Percentiles rank a stretch among this genome's conserved stretches.
These are phyloP conservation scores for Eumacrocentrus americanus DNA, from an alignment of 2,888 invertebrate genomes.

Conservation along the genomic window DNA sequence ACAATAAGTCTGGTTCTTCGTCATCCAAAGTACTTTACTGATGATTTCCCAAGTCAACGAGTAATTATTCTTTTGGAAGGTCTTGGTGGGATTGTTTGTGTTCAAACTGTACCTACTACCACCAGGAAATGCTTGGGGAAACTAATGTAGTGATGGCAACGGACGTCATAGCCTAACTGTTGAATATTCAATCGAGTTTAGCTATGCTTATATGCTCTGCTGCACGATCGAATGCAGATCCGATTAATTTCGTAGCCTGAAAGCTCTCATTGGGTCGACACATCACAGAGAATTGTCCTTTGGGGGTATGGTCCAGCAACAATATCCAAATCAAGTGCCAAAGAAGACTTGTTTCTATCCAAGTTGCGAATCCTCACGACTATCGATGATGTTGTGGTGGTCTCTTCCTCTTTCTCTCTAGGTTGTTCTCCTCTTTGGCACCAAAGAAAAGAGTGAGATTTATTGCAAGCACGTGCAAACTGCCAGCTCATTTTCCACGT, in stretches of 20 bases:
- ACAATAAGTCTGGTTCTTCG: too few relatives aligned
- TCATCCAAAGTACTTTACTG: too few relatives aligned
- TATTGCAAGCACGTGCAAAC: constrained; percentile 21
- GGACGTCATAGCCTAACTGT: background rate
- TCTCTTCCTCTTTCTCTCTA: background rate
- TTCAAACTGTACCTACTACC: too few relatives aligned
- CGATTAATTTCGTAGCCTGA: constrained; percentile 5
- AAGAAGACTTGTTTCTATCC: background rate
- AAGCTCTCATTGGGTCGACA: too few relatives aligned
- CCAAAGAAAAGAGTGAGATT: constrained; percentile 10
- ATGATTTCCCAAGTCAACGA: too few relatives aligned
- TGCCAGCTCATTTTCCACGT: background rate
- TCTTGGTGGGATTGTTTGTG: too few relatives aligned
- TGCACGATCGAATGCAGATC: background rate
- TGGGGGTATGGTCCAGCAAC: background rate
- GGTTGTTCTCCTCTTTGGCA: background rate
- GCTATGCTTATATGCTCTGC: too few relatives aligned
- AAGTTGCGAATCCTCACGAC: background rate
- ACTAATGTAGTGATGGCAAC: background rate
- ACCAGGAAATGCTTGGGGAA: too few relatives aligned
- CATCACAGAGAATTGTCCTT: too few relatives aligned
- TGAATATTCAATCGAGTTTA: constrained; percentile 13
- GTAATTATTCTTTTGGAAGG: too few relatives aligned
- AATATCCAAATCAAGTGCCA: background rate
- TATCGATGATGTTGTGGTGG: background rate